Evolutionary conservation across 2,797 vertebrate genomes (phyloP).

Genomic region (Carapus acus): DNA sequence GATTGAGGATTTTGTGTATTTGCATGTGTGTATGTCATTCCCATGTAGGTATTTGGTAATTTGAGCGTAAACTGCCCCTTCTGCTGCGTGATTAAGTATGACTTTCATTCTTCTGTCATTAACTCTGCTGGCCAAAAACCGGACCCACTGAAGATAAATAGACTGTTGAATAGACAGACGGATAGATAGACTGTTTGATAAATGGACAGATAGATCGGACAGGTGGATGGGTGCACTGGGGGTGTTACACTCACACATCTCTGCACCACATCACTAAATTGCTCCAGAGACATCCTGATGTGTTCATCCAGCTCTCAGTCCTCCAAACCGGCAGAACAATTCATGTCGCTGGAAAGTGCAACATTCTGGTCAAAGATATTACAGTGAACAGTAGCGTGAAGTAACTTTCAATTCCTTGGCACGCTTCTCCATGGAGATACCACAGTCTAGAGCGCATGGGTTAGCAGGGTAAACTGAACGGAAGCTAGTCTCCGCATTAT

Average conservation of each 20-base stretch:
- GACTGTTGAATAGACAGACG: too few relatives aligned
- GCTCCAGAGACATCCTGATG: conserved; percentile 83
- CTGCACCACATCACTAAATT: conserved; percentile 86
- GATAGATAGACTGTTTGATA: too few relatives aligned
- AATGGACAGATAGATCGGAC: too few relatives aligned
- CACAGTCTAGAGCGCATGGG: background rate
- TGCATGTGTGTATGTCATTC: too few relatives aligned
- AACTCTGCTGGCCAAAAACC: too few relatives aligned
- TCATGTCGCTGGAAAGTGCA: background rate
- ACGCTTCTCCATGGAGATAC: background rate
- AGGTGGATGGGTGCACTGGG: too few relatives aligned
- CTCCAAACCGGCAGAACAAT: conserved; percentile 21
- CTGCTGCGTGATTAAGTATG: too few relatives aligned
- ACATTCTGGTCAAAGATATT: background rate
- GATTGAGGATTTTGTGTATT: too few relatives aligned
- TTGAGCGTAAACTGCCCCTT: too few relatives aligned
- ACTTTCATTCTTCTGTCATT: too few relatives aligned
- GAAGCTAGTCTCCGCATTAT: conserved; percentile 5
- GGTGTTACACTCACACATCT: conserved; percentile 90
- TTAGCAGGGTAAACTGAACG: background rate
- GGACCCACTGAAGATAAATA: too few relatives aligned
- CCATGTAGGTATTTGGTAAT: too few relatives aligned
- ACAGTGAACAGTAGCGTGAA: background rate
- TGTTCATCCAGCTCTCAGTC: conserved; percentile 19
- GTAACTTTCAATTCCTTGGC: background rate